A percentile compares a stretch with the other conserved stretches of the same genome.
Evolutionary conservation across 1,140 invertebrate genomes (phyloP).

Genomic region (Temnothorax curvispinosus): DNA sequence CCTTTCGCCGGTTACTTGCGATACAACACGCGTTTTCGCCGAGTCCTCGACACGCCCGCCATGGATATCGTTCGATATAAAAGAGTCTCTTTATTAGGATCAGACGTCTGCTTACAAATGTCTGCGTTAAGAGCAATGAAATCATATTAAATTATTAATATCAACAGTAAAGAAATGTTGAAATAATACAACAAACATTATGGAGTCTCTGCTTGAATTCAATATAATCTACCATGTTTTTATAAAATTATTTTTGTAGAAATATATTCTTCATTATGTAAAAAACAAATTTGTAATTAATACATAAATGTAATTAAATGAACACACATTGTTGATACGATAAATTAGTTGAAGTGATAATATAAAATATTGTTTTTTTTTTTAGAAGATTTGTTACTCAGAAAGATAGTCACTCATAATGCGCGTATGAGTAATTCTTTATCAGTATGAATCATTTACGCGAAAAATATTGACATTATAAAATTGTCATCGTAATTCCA

Average conservation of each 20-base stretch:
- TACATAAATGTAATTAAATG: not conserved
- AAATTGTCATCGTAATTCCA: not conserved
- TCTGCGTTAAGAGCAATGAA: not conserved
- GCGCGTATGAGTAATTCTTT: not conserved
- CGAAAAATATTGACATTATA: not conserved
- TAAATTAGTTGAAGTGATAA: not conserved
- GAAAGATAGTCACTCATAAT: not conserved
- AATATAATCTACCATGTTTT: not conserved
- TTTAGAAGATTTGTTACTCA: not conserved
- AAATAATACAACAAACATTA: not conserved
- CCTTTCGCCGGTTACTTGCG: constrained; percentile 29
- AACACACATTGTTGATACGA: not conserved
- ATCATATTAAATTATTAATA: not conserved
- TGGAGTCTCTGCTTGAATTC: not conserved
- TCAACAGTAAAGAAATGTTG: not conserved
- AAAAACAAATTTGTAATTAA: not conserved
- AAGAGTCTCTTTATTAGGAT: not conserved
- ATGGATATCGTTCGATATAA: not conserved
- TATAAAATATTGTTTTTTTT: not conserved
- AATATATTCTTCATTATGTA: not conserved
- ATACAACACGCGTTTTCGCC: constrained; percentile 18
- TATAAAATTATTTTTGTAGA: not conserved
- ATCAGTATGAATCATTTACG: not conserved
- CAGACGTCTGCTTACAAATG: not conserved
- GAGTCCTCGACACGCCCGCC: not conserved